These are phyloP conservation scores for Aplochiton taeniatus DNA, from an alignment of 2,797 vertebrate genomes.

Conservation along the genomic window DNA sequence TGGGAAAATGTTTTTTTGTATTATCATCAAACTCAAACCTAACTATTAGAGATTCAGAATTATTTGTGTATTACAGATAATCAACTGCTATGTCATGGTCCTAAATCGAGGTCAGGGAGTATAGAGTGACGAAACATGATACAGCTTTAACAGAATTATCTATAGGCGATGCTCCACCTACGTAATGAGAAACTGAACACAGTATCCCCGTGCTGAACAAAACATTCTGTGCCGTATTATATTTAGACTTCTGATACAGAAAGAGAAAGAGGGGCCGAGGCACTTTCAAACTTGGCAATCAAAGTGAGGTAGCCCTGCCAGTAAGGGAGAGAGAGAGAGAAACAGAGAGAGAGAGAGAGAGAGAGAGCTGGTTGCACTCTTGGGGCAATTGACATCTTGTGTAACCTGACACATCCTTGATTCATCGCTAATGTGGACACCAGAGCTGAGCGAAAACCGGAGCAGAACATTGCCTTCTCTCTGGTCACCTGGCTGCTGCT, in stretches of 20 bases:
- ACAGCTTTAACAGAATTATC: constrained; percentile 5
- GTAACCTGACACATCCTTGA: constrained; percentile 39
- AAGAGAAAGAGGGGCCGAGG: background rate
- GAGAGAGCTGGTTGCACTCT: constrained; percentile 5
- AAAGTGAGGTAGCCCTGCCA: constrained; percentile 24
- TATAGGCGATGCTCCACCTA: background rate
- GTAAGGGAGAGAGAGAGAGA: background rate
- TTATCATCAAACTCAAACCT: background rate
- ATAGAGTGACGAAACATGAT: constrained; percentile 6
- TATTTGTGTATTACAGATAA: constrained; percentile 5
- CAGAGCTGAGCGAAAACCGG: constrained; percentile 12
- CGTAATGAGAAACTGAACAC: constrained; percentile 6
- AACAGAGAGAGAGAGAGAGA: constrained; percentile 8
- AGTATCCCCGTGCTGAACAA: constrained; percentile 17
- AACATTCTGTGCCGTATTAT: constrained; percentile 31
- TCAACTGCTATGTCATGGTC: constrained; percentile 10
- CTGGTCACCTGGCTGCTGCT: constrained; percentile 15
- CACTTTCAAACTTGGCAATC: constrained; percentile 35
- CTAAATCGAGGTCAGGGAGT: constrained; percentile 1
- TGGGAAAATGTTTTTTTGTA: background rate
- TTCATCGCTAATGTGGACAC: constrained; percentile 39
- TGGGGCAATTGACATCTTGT: constrained; percentile 24
- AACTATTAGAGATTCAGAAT: background rate
- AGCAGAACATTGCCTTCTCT: constrained; percentile 15
- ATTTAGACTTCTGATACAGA: constrained; percentile 23